Percentiles rank a stretch among this genome's conserved stretches.
Evolutionary conservation across 2,888 invertebrate genomes (phyloP).

Genomic region (Drosophila eohydei): DNA sequence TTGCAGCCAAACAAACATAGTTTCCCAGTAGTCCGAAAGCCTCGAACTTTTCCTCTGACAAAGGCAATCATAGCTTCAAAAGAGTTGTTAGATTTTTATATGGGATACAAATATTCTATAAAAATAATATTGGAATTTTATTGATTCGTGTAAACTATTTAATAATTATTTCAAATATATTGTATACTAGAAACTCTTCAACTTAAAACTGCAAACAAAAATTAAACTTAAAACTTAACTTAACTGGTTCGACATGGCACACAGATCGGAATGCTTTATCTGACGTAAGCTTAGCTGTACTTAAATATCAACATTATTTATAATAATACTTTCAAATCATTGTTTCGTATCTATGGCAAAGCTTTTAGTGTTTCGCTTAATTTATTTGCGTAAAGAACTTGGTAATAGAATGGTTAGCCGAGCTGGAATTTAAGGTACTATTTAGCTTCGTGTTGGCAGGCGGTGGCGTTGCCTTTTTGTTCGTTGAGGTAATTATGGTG

Average conservation of each 20-base stretch:
- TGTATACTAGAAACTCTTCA: background rate
- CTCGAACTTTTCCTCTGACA: too few species aligned
- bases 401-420: slow-evolving; percentile 69
- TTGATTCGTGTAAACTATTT: background rate
- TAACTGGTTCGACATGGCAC: slow-evolving; percentile 4
- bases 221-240: background rate
- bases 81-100: background rate
- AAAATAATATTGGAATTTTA: background rate
- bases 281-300: background rate
- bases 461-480: slow-evolving; percentile 55
- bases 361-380: slow-evolving; percentile 10
- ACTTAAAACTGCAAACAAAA: background rate
- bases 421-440: slow-evolving; percentile 35
- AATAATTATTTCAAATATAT: background rate
- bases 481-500: slow-evolving; percentile 45
- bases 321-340: background rate
- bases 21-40: too few species aligned
- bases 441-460: slow-evolving; percentile 44
- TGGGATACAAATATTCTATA: background rate
- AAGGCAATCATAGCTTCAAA: too few species aligned
- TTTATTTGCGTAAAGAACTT: slow-evolving; percentile 74
- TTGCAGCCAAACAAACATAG: too few species aligned
- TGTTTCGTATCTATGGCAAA: background rate
- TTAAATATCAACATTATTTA: background rate
- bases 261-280: background rate